A percentile compares a stretch with the other conserved stretches of the same genome.
phyloP scores from a whole-genome alignment of 2,797 vertebrate genomes.

The Clarias laeviceps region DNA sequence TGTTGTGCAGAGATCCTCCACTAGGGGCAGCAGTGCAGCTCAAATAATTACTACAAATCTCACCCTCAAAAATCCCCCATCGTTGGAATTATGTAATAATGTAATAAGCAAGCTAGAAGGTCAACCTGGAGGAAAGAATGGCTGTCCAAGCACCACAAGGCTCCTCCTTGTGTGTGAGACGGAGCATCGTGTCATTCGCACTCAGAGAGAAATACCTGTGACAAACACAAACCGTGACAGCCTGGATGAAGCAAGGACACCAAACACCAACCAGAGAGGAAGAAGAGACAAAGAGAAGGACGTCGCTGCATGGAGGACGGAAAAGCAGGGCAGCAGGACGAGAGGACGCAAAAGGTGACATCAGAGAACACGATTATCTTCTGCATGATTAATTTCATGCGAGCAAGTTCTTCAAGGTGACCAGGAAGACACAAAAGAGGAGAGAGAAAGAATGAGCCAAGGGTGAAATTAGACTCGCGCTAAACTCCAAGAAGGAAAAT shows the following conservation, averaged over 20 bases:
- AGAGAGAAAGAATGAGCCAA: no score
- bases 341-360: constrained; percentile 4
- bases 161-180: constrained; percentile 18
- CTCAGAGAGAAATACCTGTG: constrained; percentile 38
- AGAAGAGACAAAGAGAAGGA: not conserved
- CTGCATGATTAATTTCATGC: constrained; percentile 22
- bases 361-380: not conserved
- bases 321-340: constrained; percentile 22
- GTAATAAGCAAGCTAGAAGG: not conserved
- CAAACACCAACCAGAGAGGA: not conserved
- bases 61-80: no score
- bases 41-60: not conserved
- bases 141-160: not conserved
- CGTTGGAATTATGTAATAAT: not conserved
- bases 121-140: not conserved
- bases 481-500: constrained; percentile 6
- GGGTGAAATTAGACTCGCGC: not conserved
- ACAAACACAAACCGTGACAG: not conserved
- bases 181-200: constrained; percentile 30
- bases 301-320: not conserved
- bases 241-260: not conserved
- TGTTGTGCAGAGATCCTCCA: constrained; percentile 23
- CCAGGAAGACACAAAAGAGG: constrained; percentile 4
- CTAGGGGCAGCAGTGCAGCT: constrained; percentile 32
- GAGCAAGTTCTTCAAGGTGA: constrained; percentile 7